A percentile compares a stretch with the other conserved stretches of the same genome.
Evolutionary conservation across 1,140 invertebrate genomes (phyloP).

Genomic region (Druon quercuslanigerum): DNA sequence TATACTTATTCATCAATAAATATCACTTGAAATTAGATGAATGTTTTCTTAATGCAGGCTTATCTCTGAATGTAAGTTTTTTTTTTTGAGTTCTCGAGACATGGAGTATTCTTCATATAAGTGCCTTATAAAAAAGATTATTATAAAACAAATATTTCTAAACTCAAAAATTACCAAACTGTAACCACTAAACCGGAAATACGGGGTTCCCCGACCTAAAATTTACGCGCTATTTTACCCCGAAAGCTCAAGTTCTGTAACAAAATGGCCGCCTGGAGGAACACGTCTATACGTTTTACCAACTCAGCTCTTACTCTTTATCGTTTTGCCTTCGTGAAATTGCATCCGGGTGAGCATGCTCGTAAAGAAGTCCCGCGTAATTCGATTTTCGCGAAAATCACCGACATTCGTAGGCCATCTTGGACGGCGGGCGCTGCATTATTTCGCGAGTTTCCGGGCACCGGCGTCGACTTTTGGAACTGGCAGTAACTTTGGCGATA

Average conservation of each 20-base stretch:
- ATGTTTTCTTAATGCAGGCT: no score
- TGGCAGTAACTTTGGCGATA: constrained; percentile 53
- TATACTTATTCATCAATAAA: no score
- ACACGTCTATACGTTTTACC: constrained; percentile 9
- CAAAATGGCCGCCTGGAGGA: constrained; percentile 32
- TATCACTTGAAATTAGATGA: no score
- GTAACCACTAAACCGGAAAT: background rate
- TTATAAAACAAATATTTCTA: no score
- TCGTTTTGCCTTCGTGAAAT: background rate
- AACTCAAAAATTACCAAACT: no score
- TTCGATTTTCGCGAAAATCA: constrained; percentile 34
- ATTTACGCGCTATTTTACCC: background rate
- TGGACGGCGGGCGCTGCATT: constrained; percentile 41
- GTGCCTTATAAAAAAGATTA: no score
- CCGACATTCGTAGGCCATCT: constrained; percentile 14
- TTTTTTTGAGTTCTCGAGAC: no score
- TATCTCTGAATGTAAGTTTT: no score
- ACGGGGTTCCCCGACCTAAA: background rate
- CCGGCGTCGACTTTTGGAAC: constrained; percentile 47
- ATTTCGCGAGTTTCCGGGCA: constrained; percentile 52
- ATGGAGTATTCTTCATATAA: no score
- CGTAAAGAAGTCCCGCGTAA: constrained; percentile 32
- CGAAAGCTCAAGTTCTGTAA: constrained; percentile 20
- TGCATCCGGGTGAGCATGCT: constrained; percentile 5
- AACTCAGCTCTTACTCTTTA: background rate